phyloP scores from a whole-genome alignment of 2,888 invertebrate species.

The Papilio demoleus region DNA sequence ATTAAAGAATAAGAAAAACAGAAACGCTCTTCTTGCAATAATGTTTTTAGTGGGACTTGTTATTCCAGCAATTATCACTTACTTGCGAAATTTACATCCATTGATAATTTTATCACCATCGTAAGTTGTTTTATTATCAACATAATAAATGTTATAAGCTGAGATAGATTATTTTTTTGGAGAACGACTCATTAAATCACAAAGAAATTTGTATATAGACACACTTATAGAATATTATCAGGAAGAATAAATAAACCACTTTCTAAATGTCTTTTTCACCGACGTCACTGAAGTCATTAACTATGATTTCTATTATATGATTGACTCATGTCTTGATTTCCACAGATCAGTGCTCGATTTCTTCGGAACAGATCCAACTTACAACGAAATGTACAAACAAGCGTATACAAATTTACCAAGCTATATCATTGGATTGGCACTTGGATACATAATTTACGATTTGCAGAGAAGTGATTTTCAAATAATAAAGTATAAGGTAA shows the following conservation, averaged over 20 bases:
- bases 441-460: constrained; percentile 7
- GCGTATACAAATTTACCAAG: not conserved
- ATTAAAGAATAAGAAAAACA: not conserved
- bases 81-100: not conserved
- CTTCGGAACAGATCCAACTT: not conserved
- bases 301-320: too few species aligned
- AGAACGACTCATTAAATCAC: too few species aligned
- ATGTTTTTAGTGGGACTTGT: constrained; percentile 6
- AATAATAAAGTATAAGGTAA: constrained; percentile 10
- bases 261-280: too few species aligned
- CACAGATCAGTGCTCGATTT: not conserved
- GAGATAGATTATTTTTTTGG: too few species aligned
- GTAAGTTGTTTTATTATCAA: not conserved
- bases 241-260: too few species aligned
- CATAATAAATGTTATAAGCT: too few species aligned
- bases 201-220: too few species aligned
- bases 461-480: constrained; percentile 4
- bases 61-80: constrained; percentile 2
- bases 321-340: not conserved
- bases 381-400: not conserved
- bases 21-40: not conserved
- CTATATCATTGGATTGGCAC: not conserved
- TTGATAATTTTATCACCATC: not conserved
- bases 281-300: too few species aligned
- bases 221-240: too few species aligned